A percentile compares a stretch with the other conserved stretches of the same genome.
These are phyloP conservation scores for Etheostoma spectabile DNA, from an alignment of 2,113 vertebrate species.

Conservation along the genomic window DNA sequence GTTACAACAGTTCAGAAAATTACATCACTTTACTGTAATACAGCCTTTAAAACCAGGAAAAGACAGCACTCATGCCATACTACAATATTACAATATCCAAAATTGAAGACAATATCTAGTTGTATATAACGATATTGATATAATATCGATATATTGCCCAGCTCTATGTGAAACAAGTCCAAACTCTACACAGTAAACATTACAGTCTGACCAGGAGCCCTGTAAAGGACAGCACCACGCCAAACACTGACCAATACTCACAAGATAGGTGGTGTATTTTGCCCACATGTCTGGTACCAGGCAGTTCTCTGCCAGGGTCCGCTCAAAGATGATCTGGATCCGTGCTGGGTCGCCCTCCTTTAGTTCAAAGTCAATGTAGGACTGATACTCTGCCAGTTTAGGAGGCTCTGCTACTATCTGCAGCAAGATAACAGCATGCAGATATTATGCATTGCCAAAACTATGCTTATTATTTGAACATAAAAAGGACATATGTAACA, in stretches of 20 bases:
- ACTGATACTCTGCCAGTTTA: slow-evolving; percentile 93
- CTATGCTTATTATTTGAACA: neutral
- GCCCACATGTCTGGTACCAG: slow-evolving; percentile 97
- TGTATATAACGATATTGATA: no score
- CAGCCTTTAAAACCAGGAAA: no score
- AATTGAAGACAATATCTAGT: no score
- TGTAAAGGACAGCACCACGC: neutral
- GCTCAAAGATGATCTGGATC: slow-evolving; percentile 93
- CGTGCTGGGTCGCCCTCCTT: slow-evolving; percentile 94
- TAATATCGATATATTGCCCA: no score
- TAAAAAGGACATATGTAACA: neutral
- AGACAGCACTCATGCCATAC: no score
- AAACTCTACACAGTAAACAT: slow-evolving; percentile 8
- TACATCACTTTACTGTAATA: no score
- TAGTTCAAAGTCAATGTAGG: slow-evolving; percentile 93
- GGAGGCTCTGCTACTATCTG: slow-evolving; percentile 93
- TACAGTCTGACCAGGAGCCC: neutral
- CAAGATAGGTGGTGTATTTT: slow-evolving; percentile 93
- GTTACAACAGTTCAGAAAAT: no score
- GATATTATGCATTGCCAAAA: neutral
- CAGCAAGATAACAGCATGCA: slow-evolving; percentile 25
- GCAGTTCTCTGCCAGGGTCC: slow-evolving; percentile 95
- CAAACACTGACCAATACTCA: slow-evolving; percentile 81
- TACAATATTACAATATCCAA: no score
- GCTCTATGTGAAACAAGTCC: neutral